Conservation (phyloP, 2,797 vertebrate species). For the Pyrocephalus nanus region DNA sequence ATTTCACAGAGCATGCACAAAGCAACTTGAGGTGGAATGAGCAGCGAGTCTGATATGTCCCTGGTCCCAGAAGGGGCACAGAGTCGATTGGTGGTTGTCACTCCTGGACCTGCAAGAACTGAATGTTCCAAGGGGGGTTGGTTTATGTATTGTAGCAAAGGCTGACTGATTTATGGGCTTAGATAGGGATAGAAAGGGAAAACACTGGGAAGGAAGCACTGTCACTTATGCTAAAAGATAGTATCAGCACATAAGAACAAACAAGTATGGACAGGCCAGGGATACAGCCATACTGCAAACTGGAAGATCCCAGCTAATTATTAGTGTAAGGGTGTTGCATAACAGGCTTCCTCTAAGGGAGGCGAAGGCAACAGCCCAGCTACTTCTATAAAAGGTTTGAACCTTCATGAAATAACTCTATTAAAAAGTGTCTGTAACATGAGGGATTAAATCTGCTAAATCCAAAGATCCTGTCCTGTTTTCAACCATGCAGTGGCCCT, state of each 20-base stretch:
- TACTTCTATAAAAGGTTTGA: background rate
- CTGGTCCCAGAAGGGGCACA: background rate
- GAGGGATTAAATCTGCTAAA: background rate
- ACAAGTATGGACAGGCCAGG: background rate
- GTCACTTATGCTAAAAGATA: background rate
- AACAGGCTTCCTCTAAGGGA: background rate
- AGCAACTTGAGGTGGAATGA: background rate
- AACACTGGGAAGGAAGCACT: background rate
- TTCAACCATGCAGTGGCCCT: background rate
- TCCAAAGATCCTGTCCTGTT: conserved; percentile 20
- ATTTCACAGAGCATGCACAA: conserved; percentile 33
- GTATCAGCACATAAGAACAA: background rate
- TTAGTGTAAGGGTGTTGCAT: background rate
- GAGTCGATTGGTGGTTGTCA: background rate
- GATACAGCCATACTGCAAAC: background rate
- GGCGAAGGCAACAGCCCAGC: background rate
- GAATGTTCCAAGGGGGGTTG: background rate
- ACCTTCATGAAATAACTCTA: background rate
- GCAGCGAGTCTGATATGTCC: accelerated
- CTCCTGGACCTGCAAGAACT: background rate
- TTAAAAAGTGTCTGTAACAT: background rate
- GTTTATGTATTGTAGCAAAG: background rate
- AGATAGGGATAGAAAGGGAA: background rate
- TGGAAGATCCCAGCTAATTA: background rate
- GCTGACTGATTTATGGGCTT: background rate